These are phyloP conservation scores for Sorex araneus DNA, from an alignment of 2,113 vertebrate genomes.

Conservation along the genomic window DNA sequence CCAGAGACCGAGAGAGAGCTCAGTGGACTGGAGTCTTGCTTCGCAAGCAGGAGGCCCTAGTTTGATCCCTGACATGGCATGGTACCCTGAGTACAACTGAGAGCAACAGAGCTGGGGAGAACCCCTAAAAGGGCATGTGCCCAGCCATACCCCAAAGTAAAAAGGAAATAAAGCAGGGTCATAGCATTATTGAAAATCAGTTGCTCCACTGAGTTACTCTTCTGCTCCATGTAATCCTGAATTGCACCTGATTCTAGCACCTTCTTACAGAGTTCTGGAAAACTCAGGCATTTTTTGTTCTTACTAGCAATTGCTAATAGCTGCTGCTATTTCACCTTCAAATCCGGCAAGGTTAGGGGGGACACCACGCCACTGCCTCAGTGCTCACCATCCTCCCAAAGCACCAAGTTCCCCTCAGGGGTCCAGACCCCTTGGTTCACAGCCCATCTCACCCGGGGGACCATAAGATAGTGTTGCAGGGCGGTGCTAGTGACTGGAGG, in stretches of 20 bases:
- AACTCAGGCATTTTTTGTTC: not conserved
- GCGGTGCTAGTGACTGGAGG: not conserved
- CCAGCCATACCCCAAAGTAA: not conserved
- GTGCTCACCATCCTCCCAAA: not conserved
- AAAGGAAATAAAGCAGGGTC: not conserved
- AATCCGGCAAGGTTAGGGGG: not conserved
- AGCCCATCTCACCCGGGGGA: no score
- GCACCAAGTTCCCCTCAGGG: no score
- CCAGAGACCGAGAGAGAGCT: no score
- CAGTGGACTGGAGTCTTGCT: no score
- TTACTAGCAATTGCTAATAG: not conserved
- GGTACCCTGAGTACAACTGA: no score
- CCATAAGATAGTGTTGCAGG: not conserved
- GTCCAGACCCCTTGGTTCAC: no score
- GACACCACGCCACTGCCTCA: not conserved
- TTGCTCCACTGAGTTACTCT: not conserved
- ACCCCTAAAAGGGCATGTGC: no score
- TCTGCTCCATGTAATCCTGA: no score
- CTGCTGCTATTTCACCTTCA: not conserved
- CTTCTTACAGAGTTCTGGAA: slow-evolving; percentile 16
- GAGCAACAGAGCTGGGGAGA: no score
- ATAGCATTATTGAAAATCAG: not conserved
- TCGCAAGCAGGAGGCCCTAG: no score
- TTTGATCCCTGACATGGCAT: no score
- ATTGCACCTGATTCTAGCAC: not conserved